Conservation (phyloP, 2,888 invertebrate genomes). For the Epirrhoe alternata region DNA sequence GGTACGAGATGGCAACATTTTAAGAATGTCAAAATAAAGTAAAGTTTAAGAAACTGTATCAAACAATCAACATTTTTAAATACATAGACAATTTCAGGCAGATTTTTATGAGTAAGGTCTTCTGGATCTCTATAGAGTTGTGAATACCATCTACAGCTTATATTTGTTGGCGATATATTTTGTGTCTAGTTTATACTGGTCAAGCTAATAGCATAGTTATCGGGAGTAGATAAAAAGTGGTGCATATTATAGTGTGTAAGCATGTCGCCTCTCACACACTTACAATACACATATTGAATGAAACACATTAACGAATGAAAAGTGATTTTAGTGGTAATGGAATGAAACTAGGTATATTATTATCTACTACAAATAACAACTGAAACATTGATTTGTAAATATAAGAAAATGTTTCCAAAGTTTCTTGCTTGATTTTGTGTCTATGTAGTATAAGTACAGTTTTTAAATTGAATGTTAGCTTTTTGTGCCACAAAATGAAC, state of each 20-base stretch:
- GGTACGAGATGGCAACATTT: too few relatives aligned
- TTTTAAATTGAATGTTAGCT: too few relatives aligned
- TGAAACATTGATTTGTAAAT: too few relatives aligned
- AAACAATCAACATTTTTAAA: background rate
- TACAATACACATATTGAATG: background rate
- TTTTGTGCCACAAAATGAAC: too few relatives aligned
- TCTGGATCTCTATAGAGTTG: slow-evolving; percentile 8
- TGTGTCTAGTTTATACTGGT: background rate
- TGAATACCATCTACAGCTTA: background rate
- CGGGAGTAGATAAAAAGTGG: background rate
- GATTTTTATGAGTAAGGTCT: background rate
- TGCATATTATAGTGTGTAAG: background rate
- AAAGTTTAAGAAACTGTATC: background rate
- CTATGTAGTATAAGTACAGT: too few relatives aligned
- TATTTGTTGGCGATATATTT: background rate
- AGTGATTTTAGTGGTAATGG: too few relatives aligned
- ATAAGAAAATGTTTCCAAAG: too few relatives aligned
- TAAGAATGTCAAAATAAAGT: background rate
- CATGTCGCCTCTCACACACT: background rate
- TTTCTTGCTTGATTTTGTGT: too few relatives aligned
- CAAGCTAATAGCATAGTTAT: background rate
- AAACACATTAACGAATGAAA: too few relatives aligned
- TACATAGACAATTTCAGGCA: background rate
- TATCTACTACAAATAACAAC: too few relatives aligned
- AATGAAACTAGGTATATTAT: too few relatives aligned